A percentile compares a stretch with the other conserved stretches of the same genome.
Conservation (phyloP, 2,888 invertebrate genomes). For the Dicyrtoma fusca region DNA sequence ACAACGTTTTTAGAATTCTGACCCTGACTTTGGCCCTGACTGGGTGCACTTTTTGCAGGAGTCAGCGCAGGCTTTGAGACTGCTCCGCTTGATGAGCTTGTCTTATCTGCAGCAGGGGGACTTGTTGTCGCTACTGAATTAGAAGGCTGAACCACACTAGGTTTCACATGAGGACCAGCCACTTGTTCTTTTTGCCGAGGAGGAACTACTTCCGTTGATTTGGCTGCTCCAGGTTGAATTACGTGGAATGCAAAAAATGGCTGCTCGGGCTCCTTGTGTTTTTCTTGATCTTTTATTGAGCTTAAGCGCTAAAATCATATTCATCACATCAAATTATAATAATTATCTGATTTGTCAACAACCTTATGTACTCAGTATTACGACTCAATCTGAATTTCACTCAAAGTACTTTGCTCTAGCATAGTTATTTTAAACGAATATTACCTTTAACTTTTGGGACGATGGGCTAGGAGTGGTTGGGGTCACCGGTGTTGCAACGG, state of each 20-base stretch:
- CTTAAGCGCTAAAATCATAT: slow-evolving; percentile 30
- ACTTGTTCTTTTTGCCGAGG: slow-evolving; percentile 51
- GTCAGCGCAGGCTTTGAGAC: slow-evolving; percentile 1
- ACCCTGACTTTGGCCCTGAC: neutral
- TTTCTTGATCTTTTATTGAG: slow-evolving; percentile 38
- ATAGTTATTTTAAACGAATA: neutral
- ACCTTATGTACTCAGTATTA: too few relatives aligned
- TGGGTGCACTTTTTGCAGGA: slow-evolving; percentile 14
- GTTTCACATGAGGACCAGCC: slow-evolving; percentile 38
- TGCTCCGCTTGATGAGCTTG: neutral
- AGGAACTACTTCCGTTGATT: slow-evolving; percentile 53
- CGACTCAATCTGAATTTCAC: too few relatives aligned
- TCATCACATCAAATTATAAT: too few relatives aligned
- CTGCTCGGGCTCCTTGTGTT: slow-evolving; percentile 32
- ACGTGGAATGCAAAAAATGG: slow-evolving; percentile 54
- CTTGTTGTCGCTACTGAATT: slow-evolving; percentile 11
- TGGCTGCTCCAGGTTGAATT: slow-evolving; percentile 46
- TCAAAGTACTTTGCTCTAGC: too few relatives aligned
- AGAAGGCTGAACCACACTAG: neutral
- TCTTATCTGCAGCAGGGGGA: neutral
- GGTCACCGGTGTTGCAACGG: neutral
- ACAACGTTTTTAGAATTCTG: slow-evolving; percentile 8
- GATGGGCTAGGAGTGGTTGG: neutral
- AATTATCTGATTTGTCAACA: too few relatives aligned
- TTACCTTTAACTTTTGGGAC: slow-evolving; percentile 23